A percentile compares a stretch with the other conserved stretches of the same genome.
phyloP scores from a whole-genome alignment of 2,888 invertebrate genomes.

The Bedellia somnulentella region DNA sequence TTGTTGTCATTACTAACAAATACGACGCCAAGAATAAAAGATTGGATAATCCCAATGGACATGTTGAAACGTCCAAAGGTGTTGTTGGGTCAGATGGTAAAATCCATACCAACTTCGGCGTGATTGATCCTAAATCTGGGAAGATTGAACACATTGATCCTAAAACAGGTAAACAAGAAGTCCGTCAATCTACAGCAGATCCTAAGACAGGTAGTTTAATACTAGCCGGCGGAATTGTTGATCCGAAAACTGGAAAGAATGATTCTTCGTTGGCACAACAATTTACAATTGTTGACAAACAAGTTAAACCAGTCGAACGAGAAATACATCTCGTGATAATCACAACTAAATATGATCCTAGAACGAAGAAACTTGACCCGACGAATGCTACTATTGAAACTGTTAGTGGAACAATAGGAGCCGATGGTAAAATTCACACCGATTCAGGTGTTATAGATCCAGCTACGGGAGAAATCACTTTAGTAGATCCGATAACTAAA shows the following conservation, averaged over 20 bases:
- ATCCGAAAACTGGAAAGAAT: slow-evolving; percentile 60
- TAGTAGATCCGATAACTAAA: slow-evolving; percentile 46
- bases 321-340: slow-evolving; percentile 63
- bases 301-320: slow-evolving; percentile 36
- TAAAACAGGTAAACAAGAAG: slow-evolving; percentile 56
- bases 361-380: slow-evolving; percentile 44
- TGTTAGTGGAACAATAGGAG: slow-evolving; percentile 61
- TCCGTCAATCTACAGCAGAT: slow-evolving; percentile 58
- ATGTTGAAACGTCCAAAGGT: slow-evolving; percentile 54
- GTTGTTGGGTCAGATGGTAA: slow-evolving; percentile 41
- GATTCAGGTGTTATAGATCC: slow-evolving; percentile 69
- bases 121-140: slow-evolving; percentile 60
- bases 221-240: slow-evolving; percentile 53
- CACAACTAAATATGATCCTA: slow-evolving; percentile 64
- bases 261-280: slow-evolving; percentile 59
- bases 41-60: slow-evolving; percentile 58
- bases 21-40: slow-evolving; percentile 61
- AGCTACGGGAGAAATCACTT: slow-evolving; percentile 55
- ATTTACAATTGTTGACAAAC: slow-evolving; percentile 50
- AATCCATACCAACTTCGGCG: slow-evolving; percentile 57
- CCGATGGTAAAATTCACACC: slow-evolving; percentile 55
- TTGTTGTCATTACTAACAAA: slow-evolving; percentile 58
- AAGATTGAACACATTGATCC: slow-evolving; percentile 57
- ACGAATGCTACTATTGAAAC: slow-evolving; percentile 46
- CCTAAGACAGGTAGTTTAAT: slow-evolving; percentile 58